Conservation (phyloP, 2,797 vertebrate genomes). For the Labroides dimidiatus region DNA sequence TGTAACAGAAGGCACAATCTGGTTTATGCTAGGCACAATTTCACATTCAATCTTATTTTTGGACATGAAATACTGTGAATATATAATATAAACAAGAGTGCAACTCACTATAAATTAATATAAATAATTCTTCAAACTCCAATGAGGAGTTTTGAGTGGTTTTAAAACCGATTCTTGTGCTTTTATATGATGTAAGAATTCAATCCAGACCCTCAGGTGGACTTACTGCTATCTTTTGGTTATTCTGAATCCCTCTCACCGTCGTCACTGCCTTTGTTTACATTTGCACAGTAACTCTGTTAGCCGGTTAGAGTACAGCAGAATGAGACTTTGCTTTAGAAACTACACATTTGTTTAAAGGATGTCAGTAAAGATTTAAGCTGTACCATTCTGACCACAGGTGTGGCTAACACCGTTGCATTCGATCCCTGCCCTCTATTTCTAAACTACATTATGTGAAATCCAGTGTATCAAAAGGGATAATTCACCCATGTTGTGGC, state of each 20-base stretch:
- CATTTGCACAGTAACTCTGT: background rate
- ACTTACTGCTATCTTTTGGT: background rate
- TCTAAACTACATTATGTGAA: background rate
- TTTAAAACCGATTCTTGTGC: background rate
- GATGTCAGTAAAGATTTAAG: background rate
- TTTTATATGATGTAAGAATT: background rate
- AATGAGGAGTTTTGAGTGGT: background rate
- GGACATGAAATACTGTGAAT: too few relatives aligned
- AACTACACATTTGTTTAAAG: background rate
- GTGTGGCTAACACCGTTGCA: background rate
- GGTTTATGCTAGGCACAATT: slow-evolving; percentile 6
- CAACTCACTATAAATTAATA: slow-evolving; percentile 24
- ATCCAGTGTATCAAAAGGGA: slow-evolving; percentile 15
- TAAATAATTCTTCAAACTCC: slow-evolving; percentile 2
- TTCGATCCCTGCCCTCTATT: background rate
- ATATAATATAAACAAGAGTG: slow-evolving; percentile 10
- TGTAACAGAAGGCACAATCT: slow-evolving; percentile 50
- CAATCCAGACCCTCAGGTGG: background rate
- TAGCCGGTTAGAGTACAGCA: background rate
- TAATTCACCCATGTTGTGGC: slow-evolving; percentile 2
- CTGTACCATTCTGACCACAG: background rate
- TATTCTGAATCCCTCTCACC: background rate
- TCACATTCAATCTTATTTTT: background rate
- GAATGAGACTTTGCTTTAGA: background rate
- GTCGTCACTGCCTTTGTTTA: background rate